A percentile compares a stretch with the other conserved stretches of the same genome.
Conservation (phyloP, 2,113 vertebrate genomes). For the Stictonetta naevosa region DNA sequence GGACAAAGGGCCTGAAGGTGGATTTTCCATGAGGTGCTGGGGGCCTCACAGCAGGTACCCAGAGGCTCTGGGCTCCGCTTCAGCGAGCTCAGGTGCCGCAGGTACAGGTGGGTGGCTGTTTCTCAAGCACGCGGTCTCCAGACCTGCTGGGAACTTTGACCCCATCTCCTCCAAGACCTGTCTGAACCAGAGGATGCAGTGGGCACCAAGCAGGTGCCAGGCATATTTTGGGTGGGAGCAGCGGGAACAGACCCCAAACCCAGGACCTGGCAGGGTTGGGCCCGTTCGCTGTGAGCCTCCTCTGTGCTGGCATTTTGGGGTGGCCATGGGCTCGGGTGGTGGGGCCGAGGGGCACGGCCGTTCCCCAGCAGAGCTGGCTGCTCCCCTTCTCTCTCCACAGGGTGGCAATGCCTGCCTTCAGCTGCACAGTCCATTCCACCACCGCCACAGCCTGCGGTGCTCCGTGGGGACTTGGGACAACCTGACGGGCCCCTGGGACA, state of each 20-base stretch:
- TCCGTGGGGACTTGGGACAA: not conserved
- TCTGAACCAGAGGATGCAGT: not conserved
- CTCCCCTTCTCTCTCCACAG: constrained; percentile 61
- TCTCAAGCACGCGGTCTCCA: not conserved
- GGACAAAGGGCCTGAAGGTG: not conserved
- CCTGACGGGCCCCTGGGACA: not conserved
- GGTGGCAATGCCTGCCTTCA: constrained; percentile 65
- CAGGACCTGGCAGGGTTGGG: not conserved
- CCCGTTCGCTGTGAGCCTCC: accelerated
- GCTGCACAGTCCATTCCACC: not conserved
- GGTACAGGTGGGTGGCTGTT: not conserved
- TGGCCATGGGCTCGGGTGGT: accelerated
- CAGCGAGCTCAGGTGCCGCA: not conserved
- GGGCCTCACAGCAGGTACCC: not conserved
- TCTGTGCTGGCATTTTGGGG: not conserved
- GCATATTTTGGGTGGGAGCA: accelerated
- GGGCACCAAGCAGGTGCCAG: accelerated
- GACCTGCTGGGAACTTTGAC: not conserved
- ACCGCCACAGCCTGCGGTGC: not conserved
- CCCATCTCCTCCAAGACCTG: accelerated
- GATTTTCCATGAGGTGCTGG: not conserved
- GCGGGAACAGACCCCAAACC: too few species aligned
- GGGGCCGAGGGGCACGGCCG: not conserved
- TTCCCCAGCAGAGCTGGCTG: not conserved
- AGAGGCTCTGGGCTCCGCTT: not conserved